These are phyloP conservation scores for Zaprionus africanus DNA, from an alignment of 1,140 invertebrate species.

Conservation along the genomic window DNA sequence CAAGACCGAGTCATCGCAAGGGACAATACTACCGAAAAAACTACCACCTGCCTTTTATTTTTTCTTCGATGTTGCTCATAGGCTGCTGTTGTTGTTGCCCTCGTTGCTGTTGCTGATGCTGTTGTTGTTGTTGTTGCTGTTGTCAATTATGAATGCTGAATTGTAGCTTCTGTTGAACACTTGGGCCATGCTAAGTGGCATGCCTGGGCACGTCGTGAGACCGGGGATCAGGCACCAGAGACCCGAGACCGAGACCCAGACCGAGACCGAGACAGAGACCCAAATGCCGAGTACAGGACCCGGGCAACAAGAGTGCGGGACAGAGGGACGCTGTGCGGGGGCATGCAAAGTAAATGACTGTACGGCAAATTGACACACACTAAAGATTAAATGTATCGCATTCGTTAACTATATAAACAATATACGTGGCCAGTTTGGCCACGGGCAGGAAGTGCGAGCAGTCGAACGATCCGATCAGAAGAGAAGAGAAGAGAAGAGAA, in stretches of 20 bases:
- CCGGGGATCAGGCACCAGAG: slow-evolving; percentile 36
- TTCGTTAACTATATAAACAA: slow-evolving; percentile 83
- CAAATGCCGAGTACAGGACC: slow-evolving; percentile 3
- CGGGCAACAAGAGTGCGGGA: neutral
- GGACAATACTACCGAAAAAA: slow-evolving; percentile 63
- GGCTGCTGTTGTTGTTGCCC: slow-evolving; percentile 33
- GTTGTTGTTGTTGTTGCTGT: slow-evolving; percentile 38
- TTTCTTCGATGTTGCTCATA: slow-evolving; percentile 54
- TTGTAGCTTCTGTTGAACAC: slow-evolving; percentile 82
- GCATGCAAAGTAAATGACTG: slow-evolving; percentile 82
- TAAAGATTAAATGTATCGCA: slow-evolving; percentile 83
- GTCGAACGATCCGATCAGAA: slow-evolving; percentile 5
- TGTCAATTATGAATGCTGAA: slow-evolving; percentile 83
- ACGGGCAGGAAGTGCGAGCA: slow-evolving; percentile 63
- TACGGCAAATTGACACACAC: slow-evolving; percentile 83
- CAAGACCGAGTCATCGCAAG: slow-evolving; percentile 68
- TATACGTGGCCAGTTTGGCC: slow-evolving; percentile 72
- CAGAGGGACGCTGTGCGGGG: slow-evolving; percentile 35
- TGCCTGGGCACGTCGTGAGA: slow-evolving; percentile 77
- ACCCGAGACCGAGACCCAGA: slow-evolving; percentile 5
- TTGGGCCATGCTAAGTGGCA: slow-evolving; percentile 78
- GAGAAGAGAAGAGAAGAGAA: slow-evolving; percentile 3
- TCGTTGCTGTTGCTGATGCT: slow-evolving; percentile 22
- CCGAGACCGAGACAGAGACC: slow-evolving; percentile 36
- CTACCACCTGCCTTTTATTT: slow-evolving; percentile 78